Evolutionary conservation across 2,797 vertebrate genomes (phyloP).

Genomic region (Galagoides demidoff): DNA sequence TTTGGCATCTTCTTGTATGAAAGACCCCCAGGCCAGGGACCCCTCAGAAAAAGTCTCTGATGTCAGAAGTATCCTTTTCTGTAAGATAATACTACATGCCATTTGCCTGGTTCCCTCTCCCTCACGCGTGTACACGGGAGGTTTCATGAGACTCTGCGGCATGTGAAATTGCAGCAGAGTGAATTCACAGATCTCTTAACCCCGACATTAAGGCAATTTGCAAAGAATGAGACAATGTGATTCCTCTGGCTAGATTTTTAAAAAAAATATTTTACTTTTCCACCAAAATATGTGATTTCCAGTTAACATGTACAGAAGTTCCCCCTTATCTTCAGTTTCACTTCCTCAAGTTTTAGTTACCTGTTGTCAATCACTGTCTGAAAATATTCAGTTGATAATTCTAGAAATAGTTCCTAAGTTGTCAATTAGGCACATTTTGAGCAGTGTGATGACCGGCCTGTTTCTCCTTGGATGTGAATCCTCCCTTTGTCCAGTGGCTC

Average conservation of each 20-base stretch:
- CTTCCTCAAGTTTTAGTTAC: background rate
- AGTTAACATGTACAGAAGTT: background rate
- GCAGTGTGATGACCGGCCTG: background rate
- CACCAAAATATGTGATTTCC: background rate
- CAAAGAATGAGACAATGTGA: background rate
- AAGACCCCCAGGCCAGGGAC: background rate
- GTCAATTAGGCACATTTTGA: background rate
- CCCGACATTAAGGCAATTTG: background rate
- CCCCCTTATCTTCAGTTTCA: background rate
- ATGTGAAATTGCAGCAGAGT: background rate
- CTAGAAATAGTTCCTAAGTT: background rate
- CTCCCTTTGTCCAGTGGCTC: background rate
- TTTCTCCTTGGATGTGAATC: background rate
- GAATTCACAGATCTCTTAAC: background rate
- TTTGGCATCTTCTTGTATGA: background rate
- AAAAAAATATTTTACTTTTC: background rate
- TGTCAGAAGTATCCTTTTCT: background rate
- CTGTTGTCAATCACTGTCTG: background rate
- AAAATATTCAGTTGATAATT: background rate
- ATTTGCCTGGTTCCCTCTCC: background rate
- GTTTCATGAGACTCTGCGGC: background rate
- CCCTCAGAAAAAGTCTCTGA: background rate
- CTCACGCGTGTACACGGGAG: rapidly evolving
- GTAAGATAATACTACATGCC: background rate
- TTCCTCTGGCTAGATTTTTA: background rate